Conservation (phyloP, 2,888 invertebrate species). For the Lypha dubia region DNA sequence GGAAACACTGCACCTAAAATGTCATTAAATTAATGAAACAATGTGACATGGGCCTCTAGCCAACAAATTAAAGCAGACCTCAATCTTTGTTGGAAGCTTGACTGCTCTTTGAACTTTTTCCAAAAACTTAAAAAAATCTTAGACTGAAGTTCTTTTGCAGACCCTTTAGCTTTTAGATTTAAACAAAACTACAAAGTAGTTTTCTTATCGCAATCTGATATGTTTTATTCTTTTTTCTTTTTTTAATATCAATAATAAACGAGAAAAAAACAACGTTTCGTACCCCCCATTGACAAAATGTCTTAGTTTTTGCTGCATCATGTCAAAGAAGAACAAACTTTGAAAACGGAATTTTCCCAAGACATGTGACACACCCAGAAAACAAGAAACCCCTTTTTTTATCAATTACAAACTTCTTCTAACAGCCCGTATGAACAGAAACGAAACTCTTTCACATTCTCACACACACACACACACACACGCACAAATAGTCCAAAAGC, state of each 20-base stretch:
- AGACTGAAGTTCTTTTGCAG: too few species aligned
- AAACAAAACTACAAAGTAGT: not conserved
- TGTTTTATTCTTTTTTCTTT: not conserved
- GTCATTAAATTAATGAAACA: too few species aligned
- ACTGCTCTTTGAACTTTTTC: too few species aligned
- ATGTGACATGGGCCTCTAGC: too few species aligned
- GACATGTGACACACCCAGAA: constrained; percentile 72
- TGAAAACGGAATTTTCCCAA: constrained; percentile 65
- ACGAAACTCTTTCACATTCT: constrained; percentile 29
- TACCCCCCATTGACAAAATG: constrained; percentile 55
- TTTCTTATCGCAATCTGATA: not conserved
- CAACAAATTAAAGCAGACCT: too few species aligned
- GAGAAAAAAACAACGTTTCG: constrained; percentile 15
- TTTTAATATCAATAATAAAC: not conserved
- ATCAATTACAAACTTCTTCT: constrained; percentile 40
- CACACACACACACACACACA: too few species aligned
- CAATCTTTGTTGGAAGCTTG: too few species aligned
- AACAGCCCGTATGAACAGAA: constrained; percentile 68
- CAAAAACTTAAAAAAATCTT: too few species aligned
- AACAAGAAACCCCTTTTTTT: constrained; percentile 60
- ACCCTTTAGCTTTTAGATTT: too few species aligned
- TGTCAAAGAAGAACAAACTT: constrained; percentile 50
- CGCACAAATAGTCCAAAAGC: constrained; percentile 29
- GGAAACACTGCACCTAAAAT: too few species aligned
- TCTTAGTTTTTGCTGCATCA: constrained; percentile 57